Base-by-base conservation (phyloP, 1,140 invertebrate genomes). In the Drosophila sucinea region DNA sequence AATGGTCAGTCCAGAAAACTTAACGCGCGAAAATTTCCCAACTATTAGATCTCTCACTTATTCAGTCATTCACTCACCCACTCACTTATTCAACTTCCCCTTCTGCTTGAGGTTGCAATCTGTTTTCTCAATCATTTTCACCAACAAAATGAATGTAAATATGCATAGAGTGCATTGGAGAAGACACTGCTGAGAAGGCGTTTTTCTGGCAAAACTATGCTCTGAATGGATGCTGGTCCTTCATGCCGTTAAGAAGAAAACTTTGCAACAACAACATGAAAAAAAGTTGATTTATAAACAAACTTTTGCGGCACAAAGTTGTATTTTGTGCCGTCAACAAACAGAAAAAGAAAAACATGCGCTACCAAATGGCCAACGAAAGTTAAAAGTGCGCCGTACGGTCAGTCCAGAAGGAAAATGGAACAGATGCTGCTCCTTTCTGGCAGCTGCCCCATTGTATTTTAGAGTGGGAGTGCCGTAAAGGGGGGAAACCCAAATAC, bases 261-360 rank as follows among this genome's bases (percentile, higher is more conserved):
- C n/a, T 38, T 64, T 35, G 8, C 27, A 23, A 3, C 25, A 17
- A 5, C 27, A 27, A 25, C 30, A 25, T 27, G 30, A 6, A 64
- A 73, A 85, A 85, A 81, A 86, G 78, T 77, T 85, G 81, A 86
- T 85, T 85, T 86, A 86, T 86, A 85, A 85, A 86, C 79, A 86
- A 85, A 85, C 81, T 85, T 85, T 62, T 85, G 82, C 67, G 65
- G 67, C 78, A 74, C 67, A 68, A 86, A 85, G 67, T 81, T 85
- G 57, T 78, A 70, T 73, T 58, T 77, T 74, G 73, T 72, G 72
- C 78, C 74, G 62, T 78, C 73, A 85, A 73, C 78, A 85, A 84
- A 85, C 79, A 72, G 30, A 23, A 61, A 65, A 74, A 78, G 67
- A 75, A 67, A 79, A 75, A 57, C 77, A 76, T 75, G 60, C 77